These are phyloP conservation scores for Ornithorhynchus anatinus DNA, from an alignment of 2,113 vertebrate genomes.

Conservation along the genomic window DNA sequence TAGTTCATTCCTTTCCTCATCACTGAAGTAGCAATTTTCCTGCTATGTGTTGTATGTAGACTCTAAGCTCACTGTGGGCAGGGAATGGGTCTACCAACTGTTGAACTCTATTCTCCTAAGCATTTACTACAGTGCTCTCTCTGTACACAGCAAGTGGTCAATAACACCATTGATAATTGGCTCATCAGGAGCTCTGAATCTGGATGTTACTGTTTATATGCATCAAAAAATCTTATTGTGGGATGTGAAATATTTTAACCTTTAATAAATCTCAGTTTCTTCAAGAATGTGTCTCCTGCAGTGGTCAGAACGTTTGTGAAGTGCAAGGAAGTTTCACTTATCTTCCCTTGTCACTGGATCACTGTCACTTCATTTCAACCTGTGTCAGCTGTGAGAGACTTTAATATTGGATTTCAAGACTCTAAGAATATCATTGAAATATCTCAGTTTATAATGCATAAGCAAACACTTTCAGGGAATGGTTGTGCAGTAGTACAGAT, in stretches of 20 bases:
- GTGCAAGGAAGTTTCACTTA: background rate
- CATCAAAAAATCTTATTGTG: too few relatives aligned
- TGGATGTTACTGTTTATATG: too few relatives aligned
- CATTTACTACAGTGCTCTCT: too few relatives aligned
- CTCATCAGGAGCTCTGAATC: too few relatives aligned
- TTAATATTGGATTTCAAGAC: background rate
- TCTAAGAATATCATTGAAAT: background rate
- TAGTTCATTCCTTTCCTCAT: too few relatives aligned
- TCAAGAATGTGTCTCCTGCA: background rate
- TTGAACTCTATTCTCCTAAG: too few relatives aligned
- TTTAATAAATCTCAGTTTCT: background rate
- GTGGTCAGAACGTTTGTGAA: background rate
- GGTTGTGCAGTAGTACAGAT: background rate
- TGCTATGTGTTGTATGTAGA: too few relatives aligned
- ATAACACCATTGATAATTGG: too few relatives aligned
- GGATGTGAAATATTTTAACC: background rate
- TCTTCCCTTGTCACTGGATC: background rate
- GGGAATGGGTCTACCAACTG: too few relatives aligned
- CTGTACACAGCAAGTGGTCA: too few relatives aligned
- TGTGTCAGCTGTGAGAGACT: background rate
- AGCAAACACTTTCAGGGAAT: background rate
- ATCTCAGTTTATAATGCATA: background rate
- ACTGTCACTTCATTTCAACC: background rate
- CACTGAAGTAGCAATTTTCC: too few relatives aligned
- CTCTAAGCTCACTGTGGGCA: too few relatives aligned